Conservation (phyloP, 30 jellyfish, hydroid and myxozoan genomes). For the Aurelia sp. region DNA sequence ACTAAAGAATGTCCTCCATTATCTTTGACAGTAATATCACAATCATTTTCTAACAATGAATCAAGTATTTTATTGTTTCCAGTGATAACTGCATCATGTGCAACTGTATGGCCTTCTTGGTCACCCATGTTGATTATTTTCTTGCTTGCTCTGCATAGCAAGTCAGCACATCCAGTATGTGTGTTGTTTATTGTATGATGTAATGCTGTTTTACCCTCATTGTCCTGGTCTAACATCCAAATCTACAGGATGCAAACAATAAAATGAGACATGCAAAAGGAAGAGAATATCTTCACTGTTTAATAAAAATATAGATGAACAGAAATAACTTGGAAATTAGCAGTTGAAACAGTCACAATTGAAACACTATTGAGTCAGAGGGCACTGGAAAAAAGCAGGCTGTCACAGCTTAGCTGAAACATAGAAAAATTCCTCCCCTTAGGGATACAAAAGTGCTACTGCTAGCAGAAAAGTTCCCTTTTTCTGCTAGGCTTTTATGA, state of each 20-base stretch:
- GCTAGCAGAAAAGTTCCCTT: too few species aligned
- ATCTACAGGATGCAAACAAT: constrained; percentile 10
- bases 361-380: too few species aligned
- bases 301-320: too few species aligned
- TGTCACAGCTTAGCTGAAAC: too few species aligned
- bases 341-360: too few species aligned
- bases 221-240: constrained; percentile 64
- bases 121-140: constrained; percentile 41
- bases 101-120: constrained; percentile 66
- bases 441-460: too few species aligned
- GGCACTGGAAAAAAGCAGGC: too few species aligned
- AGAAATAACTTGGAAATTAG: too few species aligned
- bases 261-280: too few species aligned
- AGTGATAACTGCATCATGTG: constrained; percentile 74
- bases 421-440: too few species aligned
- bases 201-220: constrained; percentile 80
- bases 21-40: constrained; percentile 42
- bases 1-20: constrained; percentile 44
- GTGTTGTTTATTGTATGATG: constrained; percentile 79
- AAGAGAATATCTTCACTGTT: too few species aligned
- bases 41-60: constrained; percentile 41
- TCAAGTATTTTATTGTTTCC: constrained; percentile 44
- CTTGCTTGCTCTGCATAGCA: constrained; percentile 55
- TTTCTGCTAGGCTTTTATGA: too few species aligned
- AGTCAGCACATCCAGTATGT: constrained; percentile 77